Base-by-base conservation (phyloP, 2,888 invertebrate genomes). In the Nomada fucata region DNA sequence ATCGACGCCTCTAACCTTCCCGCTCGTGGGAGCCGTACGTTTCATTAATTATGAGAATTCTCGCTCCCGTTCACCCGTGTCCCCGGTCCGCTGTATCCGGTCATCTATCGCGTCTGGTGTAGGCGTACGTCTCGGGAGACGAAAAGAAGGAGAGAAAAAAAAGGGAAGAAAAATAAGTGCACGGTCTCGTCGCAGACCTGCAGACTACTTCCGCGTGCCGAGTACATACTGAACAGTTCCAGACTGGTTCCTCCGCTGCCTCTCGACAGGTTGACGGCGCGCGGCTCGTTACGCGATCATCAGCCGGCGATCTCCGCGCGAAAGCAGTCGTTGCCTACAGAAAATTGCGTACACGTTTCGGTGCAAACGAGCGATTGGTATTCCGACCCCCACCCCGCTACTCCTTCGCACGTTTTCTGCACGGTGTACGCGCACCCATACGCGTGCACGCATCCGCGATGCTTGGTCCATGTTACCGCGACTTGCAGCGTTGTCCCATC, bases 31-130 rank as follows among this genome's bases (percentile, higher is more conserved):
- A 87, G 83, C 74, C 82, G 77, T 76, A 84, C 86, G 83, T 76
- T 71, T 68, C 72, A 83, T 83, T 86, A 88, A 90, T 90, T 88
- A 88, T 84, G 80, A 85, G 88, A 88, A 91, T 88, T 88, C 86
- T 84, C 84, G 68, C 79, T 77, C 74, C 55, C 69, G 60, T 68
- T 68, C 47, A 36, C 15, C 15, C 52, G 20, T 47, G 64, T 42
- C 64, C 47, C 29, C 47, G 15, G 26, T 63, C 59, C 50, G 53
- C 36, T 36, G 44, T 10, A 11, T 63, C 47, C 26, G 23, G 20
- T 52, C 44, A 15, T 42, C 53, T 52, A 20, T 20, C 59, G 59
- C 26, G 59, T 47, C 44, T 59, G 15, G 29, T 23, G 42, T 50
- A 52, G 71, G 57, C 67, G 72, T 76, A 71, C 61, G 65, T 69